Evolutionary conservation across 2,113 vertebrate genomes (phyloP).

Genomic region (Mystacornis crossleyi): DNA sequence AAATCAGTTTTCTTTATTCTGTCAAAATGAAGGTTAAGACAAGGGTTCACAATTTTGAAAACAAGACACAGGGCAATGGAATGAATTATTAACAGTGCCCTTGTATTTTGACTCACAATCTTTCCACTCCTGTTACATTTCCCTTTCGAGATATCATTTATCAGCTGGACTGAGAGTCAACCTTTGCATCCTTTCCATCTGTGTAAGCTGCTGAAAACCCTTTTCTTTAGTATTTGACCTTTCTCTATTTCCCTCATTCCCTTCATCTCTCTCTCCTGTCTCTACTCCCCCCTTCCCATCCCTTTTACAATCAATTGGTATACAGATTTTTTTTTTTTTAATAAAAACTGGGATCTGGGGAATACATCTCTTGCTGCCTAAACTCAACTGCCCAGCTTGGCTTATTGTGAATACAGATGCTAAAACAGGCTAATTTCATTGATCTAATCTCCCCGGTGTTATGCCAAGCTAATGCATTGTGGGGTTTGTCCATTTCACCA

Average conservation of each 20-base stretch:
- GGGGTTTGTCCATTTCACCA: neutral
- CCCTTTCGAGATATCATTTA: neutral
- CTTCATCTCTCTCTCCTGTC: neutral
- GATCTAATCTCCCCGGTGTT: neutral
- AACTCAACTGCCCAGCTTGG: neutral
- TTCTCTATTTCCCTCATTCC: neutral
- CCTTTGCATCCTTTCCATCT: neutral
- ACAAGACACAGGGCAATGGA: neutral
- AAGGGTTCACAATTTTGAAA: conserved; percentile 10
- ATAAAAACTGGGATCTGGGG: neutral
- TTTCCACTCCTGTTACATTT: neutral
- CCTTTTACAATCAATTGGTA: neutral
- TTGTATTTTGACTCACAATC: conserved; percentile 13
- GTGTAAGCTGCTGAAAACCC: neutral
- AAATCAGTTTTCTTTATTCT: conserved; percentile 16
- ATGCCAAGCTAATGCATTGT: neutral
- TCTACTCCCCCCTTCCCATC: neutral
- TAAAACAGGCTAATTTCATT: neutral
- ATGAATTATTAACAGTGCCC: conserved; percentile 34
- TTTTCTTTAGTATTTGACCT: neutral
- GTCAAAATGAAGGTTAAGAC: conserved; percentile 27
- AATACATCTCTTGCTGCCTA: neutral
- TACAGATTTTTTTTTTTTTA: neutral
- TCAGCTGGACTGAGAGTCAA: neutral
- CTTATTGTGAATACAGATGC: neutral